Conservation (phyloP, 2,797 vertebrate genomes). For the Pseudochirops cupreus region DNA sequence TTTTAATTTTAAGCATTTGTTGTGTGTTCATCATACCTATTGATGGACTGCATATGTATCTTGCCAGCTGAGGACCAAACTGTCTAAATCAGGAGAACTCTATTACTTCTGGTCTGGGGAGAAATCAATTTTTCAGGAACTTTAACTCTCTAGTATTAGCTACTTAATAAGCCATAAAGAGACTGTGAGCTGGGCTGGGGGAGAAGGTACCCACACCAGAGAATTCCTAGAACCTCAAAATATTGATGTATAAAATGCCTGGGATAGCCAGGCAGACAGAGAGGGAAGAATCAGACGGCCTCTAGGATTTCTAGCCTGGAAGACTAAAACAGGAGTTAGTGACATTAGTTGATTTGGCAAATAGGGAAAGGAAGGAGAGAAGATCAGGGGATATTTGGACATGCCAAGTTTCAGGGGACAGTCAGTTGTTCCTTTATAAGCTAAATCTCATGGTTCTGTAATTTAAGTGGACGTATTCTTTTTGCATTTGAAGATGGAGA, state of each 20-base stretch:
- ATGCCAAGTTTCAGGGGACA: neutral
- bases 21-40: too few species aligned
- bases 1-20: too few species aligned
- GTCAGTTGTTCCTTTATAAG: neutral
- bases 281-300: neutral
- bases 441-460: neutral
- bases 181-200: neutral
- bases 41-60: too few species aligned
- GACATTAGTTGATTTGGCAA: neutral
- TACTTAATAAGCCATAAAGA: neutral
- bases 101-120: neutral
- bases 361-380: neutral
- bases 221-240: neutral
- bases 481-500: neutral
- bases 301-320: neutral
- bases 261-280: neutral
- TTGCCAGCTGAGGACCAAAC: neutral
- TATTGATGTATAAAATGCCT: neutral
- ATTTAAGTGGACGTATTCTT: neutral
- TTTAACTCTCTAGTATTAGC: neutral
- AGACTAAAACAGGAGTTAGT: neutral
- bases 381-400: neutral
- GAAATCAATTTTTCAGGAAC: neutral
- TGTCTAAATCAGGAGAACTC: neutral
- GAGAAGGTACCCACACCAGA: neutral